phyloP scores from a whole-genome alignment of 2,113 vertebrate genomes.

The Scortum barcoo region DNA sequence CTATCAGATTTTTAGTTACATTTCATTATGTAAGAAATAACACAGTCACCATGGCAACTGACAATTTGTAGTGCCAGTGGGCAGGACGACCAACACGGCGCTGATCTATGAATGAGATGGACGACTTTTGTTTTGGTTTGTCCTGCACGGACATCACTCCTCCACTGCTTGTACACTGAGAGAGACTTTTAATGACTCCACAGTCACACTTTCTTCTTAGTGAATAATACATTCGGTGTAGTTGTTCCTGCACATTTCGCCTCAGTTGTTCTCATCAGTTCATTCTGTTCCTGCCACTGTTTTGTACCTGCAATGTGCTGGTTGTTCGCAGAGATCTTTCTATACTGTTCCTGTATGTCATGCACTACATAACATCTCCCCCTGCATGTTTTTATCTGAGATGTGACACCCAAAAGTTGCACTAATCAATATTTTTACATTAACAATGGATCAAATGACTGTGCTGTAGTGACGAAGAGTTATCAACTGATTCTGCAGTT shows the following conservation, averaged over 20 bases:
- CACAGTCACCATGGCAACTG: constrained; percentile 65
- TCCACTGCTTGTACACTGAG: not conserved
- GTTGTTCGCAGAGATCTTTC: not conserved
- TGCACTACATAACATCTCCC: not conserved
- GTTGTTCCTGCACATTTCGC: not conserved
- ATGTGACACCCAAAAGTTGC: not conserved
- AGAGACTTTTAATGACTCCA: constrained; percentile 2
- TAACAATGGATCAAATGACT: not conserved
- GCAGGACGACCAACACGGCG: not conserved
- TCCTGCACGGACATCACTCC: not conserved
- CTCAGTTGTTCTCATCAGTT: not conserved
- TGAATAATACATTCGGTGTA: not conserved
- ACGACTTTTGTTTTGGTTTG: not conserved
- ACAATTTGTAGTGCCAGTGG: constrained; percentile 17
- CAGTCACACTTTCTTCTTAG: not conserved
- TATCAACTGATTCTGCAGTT: too few relatives aligned
- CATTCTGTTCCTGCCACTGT: not conserved
- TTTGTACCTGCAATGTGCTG: not conserved
- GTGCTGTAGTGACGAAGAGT: not conserved
- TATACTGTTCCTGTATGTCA: not conserved
- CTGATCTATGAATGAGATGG: constrained; percentile 1
- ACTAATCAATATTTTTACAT: not conserved
- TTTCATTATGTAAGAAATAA: constrained; percentile 43
- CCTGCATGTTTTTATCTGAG: not conserved
- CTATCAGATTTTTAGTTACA: constrained; percentile 33